Base-by-base conservation (phyloP, 2,797 vertebrate species). In the Fundulus diaphanus region DNA sequence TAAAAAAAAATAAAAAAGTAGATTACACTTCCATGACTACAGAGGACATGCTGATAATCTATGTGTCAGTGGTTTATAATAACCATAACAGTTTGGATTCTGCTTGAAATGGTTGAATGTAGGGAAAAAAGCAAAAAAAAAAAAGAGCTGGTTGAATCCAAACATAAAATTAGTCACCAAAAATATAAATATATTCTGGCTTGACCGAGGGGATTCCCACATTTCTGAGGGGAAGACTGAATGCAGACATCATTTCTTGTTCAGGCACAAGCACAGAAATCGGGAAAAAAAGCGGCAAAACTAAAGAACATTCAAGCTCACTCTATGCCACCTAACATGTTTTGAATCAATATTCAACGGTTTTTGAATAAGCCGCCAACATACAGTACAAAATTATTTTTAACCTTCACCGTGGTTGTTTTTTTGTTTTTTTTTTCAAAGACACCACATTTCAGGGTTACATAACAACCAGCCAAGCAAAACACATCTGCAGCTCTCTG, bases 401-500 rank as follows among this genome's bases (percentile, higher is more conserved):
- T 65, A 49, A n/a, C 0, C 63, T 2, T 44, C 40, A 72, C 31
- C 22, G 65, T 18, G 16, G 35, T 0, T 22, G 57, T 18, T 6
- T n/a, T n/a, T n/a, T 11, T 18, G 18, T 1, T 22, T 63, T 35
- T 59, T 72, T 72, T 78, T 68, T 27, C n/a, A 74, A 69, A 79
- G 72, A 31, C 80, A 68, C 71, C 35, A 46, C 8, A 18, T 46
- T 33, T 13, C 0, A 31, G 8, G 7, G 29, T 76, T 61, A 70
- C 22, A 48, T 63, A 72, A 65, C 4, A 1, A 15, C 2, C 31
- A 48, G 24, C 46, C 3, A 68, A 74, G 22, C 24, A 71, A 56
- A 74, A 83, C 77, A 48, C 27, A 79, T 73, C 5, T 79, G 77
- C 15, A 16, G 37, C 85, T 88, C 71, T 20, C 8, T 35, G 22